Base-by-base conservation (phyloP, 2,797 vertebrate species). In the Lepidocolaptes lacrymiger region DNA sequence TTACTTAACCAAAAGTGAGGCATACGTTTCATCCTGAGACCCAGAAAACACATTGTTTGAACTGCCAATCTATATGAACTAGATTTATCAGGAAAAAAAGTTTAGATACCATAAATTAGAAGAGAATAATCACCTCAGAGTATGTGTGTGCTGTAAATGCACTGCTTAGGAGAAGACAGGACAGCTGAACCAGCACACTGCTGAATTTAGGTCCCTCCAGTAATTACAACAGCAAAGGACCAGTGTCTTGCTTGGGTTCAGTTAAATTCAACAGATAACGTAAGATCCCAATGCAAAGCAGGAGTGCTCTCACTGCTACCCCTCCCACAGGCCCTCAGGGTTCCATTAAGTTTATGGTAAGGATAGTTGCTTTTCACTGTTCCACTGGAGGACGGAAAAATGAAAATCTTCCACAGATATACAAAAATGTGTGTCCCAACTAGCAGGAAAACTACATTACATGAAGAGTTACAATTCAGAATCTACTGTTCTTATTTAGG, bases 61-160 rank as follows among this genome's bases (percentile, higher is more conserved):
- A 93, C 93, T 97, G 90, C 71, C 95, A 88, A 92, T 93, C 79
- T 78, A 64, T 85, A 93, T 54, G 76, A 94, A 93, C 91, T 90
- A 94, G 91, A 96, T 97, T 98, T 96, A 97, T 80, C 75, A 80
- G 49, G 66, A 85, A 97, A 95, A 95, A 85, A 89, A 84, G 39
- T 66, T 95, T 92, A 77, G 74, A 80, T 96, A 87, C 89, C 52
- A 91, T 93, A 97, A 96, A 51, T 21, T 30, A 83, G 74, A 91
- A 92, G 84, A 88, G 78, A 96, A 96, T 95, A 96, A 97, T 92
- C 48, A 28, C 41, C 73, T 55, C 10, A 69, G 95, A 77, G 59
- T 85, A 84, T 23, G 69, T 64, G 79, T 34, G 48, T 41, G 37
- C 77, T 93, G 73, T 91, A 96, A 96, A 97, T 95, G 92, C 87